Evolutionary conservation across 2,797 vertebrate genomes (phyloP), one percentile per base, ranked within the genome.

Genomic region (Tragelaphus eurycerus): DNA sequence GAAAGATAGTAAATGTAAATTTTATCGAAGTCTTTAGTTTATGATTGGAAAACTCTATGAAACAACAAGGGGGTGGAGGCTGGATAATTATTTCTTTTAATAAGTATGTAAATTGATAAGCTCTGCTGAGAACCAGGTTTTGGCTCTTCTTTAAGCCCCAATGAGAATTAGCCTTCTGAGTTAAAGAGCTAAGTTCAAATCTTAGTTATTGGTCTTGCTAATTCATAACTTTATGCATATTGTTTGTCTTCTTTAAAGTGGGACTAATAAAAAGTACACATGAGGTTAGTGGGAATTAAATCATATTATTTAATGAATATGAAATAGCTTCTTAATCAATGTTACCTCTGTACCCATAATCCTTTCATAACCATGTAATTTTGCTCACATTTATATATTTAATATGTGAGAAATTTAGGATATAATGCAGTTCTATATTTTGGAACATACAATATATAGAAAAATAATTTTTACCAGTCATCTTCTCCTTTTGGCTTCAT

Each of bases 1-100:
- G 34, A 95, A 97, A 82, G 67, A 76, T 48, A 2, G 12, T 86
- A 93, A 82, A 78, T 59, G 23, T 86, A 87, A 94, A 86, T 88
- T 86, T 71, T 67, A 71, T 76, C 90, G 93, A 31, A 31, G 21
- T 55, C 25, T 89, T 91, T 59, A 89, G 50, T 90, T 95, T 55
- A 74, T 89, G 38, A 60, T 2, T 92, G 55, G 57, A 95, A 93
- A 81, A 46, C 31, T 93, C 29, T 38, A 55, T 83, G 71, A 54
- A 93, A 34, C 57, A 82, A 93, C 48, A 87, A 60, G 85, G 14
- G 57, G n/a, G 2, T 96, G 52, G 21, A 54, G 4, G 81, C 2
- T 23, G 16, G 23, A 3, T 52, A 62, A 67, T 78, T 85, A 52
- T n/a, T 60, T 92, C 38, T 90, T 94, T 90, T 67, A 78, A 79